Evolutionary conservation across 2,888 invertebrate species (phyloP).

Genomic region (Torymus tubicola): DNA sequence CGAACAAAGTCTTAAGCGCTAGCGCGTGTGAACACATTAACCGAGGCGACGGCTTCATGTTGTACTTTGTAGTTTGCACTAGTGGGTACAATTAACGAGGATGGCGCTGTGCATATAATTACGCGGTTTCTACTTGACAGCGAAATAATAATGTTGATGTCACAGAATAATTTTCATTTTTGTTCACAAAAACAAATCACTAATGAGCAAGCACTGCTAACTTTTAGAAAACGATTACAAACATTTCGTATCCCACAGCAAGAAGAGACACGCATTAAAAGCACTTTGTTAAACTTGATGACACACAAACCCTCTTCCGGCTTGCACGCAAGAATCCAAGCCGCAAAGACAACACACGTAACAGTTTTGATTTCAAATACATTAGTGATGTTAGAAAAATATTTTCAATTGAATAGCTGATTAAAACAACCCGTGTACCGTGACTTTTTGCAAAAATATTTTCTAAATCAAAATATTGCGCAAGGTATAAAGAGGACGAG

Average conservation of each 20-base stretch:
- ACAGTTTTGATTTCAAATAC: no score
- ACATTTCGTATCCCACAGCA: no score
- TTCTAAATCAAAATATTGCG: conserved; percentile 42
- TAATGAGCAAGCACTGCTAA: no score
- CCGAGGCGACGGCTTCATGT: conserved; percentile 41
- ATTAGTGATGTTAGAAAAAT: no score
- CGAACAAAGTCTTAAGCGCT: conserved; percentile 20
- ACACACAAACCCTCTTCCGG: no score
- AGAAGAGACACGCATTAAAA: no score
- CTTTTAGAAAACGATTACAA: no score
- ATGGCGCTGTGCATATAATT: conserved; percentile 42
- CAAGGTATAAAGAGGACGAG: not conserved
- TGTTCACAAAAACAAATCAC: no score
- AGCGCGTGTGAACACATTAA: conserved; percentile 24
- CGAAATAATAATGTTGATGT: conserved; percentile 35
- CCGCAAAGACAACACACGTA: no score
- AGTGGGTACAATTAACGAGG: conserved; percentile 49
- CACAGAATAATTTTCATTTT: not conserved
- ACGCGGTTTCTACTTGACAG: conserved; percentile 26
- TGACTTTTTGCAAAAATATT: conserved; percentile 1
- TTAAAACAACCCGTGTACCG: conserved; percentile 2
- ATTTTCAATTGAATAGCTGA: not conserved
- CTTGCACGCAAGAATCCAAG: no score
- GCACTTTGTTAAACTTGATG: no score
- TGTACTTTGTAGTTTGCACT: conserved; percentile 30